Percentiles rank a stretch among this genome's conserved stretches.
Evolutionary conservation across 2,888 invertebrate genomes (phyloP).

Genomic region (Rutpela maculata): DNA sequence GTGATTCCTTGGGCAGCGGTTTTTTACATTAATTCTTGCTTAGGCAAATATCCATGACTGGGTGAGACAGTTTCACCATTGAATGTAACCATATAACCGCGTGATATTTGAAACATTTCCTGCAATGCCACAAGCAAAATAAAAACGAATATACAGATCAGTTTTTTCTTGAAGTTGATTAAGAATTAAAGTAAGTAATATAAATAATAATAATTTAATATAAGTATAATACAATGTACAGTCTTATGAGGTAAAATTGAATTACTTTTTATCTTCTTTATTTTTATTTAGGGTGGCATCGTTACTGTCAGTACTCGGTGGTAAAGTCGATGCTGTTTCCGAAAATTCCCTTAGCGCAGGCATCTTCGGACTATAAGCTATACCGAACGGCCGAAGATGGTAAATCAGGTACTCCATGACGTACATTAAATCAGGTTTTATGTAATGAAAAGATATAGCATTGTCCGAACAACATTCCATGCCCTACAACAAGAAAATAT

Average conservation of each 20-base stretch:
- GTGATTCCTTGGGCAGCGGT: too few species aligned
- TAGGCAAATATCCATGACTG: too few species aligned
- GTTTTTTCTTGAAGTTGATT: too few species aligned
- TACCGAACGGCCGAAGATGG: conserved; percentile 90
- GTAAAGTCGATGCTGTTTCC: conserved; percentile 36
- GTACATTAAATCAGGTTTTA: conserved; percentile 92
- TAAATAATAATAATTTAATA: not conserved
- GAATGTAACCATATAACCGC: too few species aligned
- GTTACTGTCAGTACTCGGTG: not conserved
- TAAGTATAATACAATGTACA: not conserved
- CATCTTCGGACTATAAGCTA: conserved; percentile 73
- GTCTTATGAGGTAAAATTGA: not conserved
- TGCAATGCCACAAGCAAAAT: too few species aligned
- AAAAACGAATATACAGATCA: too few species aligned
- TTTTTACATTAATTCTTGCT: too few species aligned
- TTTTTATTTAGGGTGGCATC: not conserved
- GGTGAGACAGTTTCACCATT: too few species aligned
- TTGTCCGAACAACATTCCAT: conserved; percentile 93
- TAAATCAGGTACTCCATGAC: conserved; percentile 96
- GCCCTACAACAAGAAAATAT: conserved; percentile 77
- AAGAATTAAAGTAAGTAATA: too few species aligned
- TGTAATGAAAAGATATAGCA: conserved; percentile 96
- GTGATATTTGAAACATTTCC: too few species aligned
- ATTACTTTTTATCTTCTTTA: not conserved
- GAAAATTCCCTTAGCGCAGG: conserved; percentile 60